Percentiles rank a stretch among this genome's conserved stretches.
Evolutionary conservation across 2,888 invertebrate species (phyloP).

Genomic region (Augiades crinisus): DNA sequence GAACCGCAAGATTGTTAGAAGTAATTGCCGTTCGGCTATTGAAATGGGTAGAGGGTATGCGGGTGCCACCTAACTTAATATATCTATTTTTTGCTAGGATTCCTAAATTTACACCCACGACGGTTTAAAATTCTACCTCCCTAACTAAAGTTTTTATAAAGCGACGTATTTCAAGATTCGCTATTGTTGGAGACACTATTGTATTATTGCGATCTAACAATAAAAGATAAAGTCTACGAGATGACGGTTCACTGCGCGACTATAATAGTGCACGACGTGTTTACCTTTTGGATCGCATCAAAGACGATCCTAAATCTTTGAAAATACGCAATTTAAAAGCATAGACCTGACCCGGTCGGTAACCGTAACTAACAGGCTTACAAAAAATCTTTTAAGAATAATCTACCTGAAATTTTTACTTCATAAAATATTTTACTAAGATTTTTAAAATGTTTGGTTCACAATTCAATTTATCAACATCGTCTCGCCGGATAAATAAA

Average conservation of each 20-base stretch:
- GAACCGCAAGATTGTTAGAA: constrained; percentile 73
- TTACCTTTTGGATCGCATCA: constrained; percentile 70
- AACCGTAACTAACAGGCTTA: constrained; percentile 60
- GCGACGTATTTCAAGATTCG: constrained; percentile 65
- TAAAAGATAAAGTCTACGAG: constrained; percentile 68
- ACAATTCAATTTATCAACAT: constrained; percentile 38
- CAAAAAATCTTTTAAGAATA: constrained; percentile 43
- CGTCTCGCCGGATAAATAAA: constrained; percentile 59
- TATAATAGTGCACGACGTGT: constrained; percentile 63
- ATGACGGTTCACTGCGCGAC: constrained; percentile 70
- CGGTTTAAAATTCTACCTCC: constrained; percentile 55
- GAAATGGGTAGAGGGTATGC: constrained; percentile 62
- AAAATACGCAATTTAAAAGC: constrained; percentile 72
- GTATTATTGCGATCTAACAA: constrained; percentile 66
- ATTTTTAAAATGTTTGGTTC: constrained; percentile 4
- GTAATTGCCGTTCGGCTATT: constrained; percentile 65
- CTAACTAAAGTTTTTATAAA: constrained; percentile 47
- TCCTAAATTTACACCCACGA: constrained; percentile 40
- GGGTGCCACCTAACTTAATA: constrained; percentile 52
- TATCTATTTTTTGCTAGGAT: constrained; percentile 42
- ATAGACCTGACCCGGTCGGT: constrained; percentile 58
- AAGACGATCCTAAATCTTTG: constrained; percentile 59
- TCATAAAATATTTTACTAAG: too few relatives aligned
- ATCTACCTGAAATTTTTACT: constrained; percentile 38
- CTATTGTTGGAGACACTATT: constrained; percentile 66